phyloP scores from a whole-genome alignment of 2,113 vertebrate genomes.

The Sisor rabdophorus region DNA sequence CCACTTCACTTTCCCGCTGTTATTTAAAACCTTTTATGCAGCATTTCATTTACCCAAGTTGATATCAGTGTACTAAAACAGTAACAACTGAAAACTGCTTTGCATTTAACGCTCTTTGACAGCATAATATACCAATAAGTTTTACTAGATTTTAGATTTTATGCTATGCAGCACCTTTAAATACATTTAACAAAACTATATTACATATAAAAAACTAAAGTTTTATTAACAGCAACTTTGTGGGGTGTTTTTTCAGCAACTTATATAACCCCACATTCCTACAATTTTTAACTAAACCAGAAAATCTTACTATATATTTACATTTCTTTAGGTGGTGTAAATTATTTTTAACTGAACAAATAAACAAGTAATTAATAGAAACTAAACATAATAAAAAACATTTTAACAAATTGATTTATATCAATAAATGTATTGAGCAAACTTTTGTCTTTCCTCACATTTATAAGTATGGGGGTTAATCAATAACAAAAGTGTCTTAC shows the following conservation, averaged over 20 bases:
- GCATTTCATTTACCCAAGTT: conserved; percentile 12
- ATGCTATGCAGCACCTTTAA: conserved; percentile 25
- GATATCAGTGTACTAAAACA: conserved; percentile 4
- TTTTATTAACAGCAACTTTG: conserved; percentile 8
- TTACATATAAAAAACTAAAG: neutral
- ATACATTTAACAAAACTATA: conserved; percentile 10
- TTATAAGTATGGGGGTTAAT: conserved; percentile 39
- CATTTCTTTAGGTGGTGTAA: neutral
- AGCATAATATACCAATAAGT: neutral
- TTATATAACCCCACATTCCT: too few relatives aligned
- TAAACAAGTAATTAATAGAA: neutral
- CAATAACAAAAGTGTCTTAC: conserved; percentile 41
- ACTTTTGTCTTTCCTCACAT: conserved; percentile 18
- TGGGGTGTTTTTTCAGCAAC: too few relatives aligned
- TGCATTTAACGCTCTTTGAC: neutral
- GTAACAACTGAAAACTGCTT: conserved; percentile 2
- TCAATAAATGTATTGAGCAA: neutral
- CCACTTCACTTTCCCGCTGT: neutral
- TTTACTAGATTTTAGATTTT: conserved; percentile 17
- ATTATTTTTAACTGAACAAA: neutral
- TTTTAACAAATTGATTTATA: neutral
- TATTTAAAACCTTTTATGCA: conserved; percentile 22
- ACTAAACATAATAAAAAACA: neutral
- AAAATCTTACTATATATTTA: conserved; percentile 12
- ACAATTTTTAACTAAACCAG: neutral